Conservation (phyloP, 1,140 invertebrate species). For the Drosophila grimshawi region DNA sequence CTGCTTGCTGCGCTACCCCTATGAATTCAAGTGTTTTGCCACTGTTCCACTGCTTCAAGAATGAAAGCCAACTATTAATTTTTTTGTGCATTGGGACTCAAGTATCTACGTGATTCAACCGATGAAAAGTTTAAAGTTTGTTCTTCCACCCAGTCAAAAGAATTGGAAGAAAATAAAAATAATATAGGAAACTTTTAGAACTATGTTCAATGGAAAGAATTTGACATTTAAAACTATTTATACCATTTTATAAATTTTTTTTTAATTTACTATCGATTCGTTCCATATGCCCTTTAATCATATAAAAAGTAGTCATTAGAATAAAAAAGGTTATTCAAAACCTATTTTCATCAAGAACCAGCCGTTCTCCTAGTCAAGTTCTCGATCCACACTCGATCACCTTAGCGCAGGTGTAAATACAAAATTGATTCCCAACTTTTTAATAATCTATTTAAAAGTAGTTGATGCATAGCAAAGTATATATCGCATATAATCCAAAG, state of each 20-base stretch:
- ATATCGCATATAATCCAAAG: not conserved
- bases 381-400: too few relatives aligned
- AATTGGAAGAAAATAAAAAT: not conserved
- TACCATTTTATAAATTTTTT: not conserved
- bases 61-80: conserved; percentile 68
- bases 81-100: conserved; percentile 65
- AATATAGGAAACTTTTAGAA: not conserved
- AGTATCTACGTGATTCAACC: conserved; percentile 47
- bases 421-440: too few relatives aligned
- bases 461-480: not conserved
- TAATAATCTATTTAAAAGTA: too few relatives aligned
- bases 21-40: not conserved
- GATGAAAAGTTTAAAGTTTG: not conserved
- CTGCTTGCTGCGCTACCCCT: not conserved
- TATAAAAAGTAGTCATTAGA: too few relatives aligned
- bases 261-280: not conserved
- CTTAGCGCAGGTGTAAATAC: too few relatives aligned
- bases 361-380: too few relatives aligned
- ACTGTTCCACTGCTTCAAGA: conserved; percentile 42
- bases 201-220: not conserved
- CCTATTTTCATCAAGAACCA: too few relatives aligned
- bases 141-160: not conserved
- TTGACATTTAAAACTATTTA: not conserved
- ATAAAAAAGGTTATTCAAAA: too few relatives aligned
- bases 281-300: too few relatives aligned